These are phyloP conservation scores for Drosophila leontia DNA, from an alignment of 1,140 invertebrate genomes.

Conservation along the genomic window DNA sequence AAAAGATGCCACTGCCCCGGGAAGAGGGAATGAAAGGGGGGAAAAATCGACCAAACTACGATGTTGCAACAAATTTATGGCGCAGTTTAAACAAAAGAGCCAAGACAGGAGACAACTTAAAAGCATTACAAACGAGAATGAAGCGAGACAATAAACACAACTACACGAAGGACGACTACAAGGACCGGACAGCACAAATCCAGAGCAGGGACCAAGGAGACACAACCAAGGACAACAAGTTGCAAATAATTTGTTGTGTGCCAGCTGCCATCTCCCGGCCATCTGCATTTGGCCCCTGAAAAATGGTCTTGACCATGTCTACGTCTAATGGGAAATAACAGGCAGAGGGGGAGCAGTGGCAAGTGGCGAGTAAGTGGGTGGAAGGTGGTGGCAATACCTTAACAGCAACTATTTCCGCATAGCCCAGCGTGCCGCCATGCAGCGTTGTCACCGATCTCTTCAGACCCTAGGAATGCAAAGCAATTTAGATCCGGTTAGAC, in stretches of 20 bases:
- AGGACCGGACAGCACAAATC: conserved; percentile 46
- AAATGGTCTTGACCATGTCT: conserved; percentile 55
- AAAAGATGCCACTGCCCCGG: conserved; percentile 28
- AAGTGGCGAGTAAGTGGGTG: conserved; percentile 37
- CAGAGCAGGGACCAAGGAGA: conserved; percentile 16
- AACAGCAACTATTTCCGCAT: conserved; percentile 97
- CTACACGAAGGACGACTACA: conserved; percentile 41
- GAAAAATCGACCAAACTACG: conserved; percentile 62
- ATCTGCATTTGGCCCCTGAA: conserved; percentile 68
- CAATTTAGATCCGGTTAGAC: conserved; percentile 54
- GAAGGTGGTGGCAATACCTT: conserved; percentile 89
- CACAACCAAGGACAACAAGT: conserved; percentile 68
- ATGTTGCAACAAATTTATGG: conserved; percentile 73
- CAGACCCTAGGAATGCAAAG: conserved; percentile 88
- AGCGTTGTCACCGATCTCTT: conserved; percentile 96
- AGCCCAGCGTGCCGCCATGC: conserved; percentile 93
- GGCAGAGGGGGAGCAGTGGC: neutral
- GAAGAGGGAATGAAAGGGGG: conserved; percentile 1
- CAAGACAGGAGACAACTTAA: conserved; percentile 71
- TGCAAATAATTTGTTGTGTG: conserved; percentile 70
- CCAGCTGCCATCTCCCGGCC: conserved; percentile 49
- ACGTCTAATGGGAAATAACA: conserved; percentile 19
- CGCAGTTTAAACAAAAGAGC: conserved; percentile 73
- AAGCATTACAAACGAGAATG: conserved; percentile 82
- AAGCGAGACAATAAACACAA: conserved; percentile 72